Base-by-base conservation (phyloP, 2,797 vertebrate genomes). In the Simalia tracyae region DNA sequence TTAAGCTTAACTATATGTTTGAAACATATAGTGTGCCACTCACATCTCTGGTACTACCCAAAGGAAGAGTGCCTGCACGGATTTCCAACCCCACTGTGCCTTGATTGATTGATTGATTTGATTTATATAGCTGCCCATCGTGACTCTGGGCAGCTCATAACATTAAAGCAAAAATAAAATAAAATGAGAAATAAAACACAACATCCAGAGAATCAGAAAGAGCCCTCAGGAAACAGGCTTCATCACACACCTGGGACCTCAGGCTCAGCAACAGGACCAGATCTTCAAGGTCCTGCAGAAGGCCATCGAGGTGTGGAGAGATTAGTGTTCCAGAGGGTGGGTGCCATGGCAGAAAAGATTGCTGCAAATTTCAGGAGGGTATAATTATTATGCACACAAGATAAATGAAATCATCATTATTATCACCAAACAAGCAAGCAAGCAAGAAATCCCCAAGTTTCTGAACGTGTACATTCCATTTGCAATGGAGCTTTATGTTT, bases 401-500 rank as follows among this genome's bases (percentile, higher is more conserved):
- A 76, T 76, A 36, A 76, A 76, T 76, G 68, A 31, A 76, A 76
- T 84, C 4, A 54, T 54, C 50, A 54, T 54, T 54, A 54, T 54
- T 54, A 54, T 54, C 50, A 54, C 50, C 50, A 54, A 54, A 68
- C 12, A 66, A 68, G 66, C 6, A 6, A 68, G 66, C 15, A n/a
- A 0, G 0, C 87, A 81, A 60, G 66, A 66, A 90, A 94, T 92
- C 91, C 91, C 66, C 72, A 24, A 92, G 31, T 46, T 87, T 92
- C 94, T 92, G 94, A 90, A 84, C 9, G 0, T 90, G 81, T 60
- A 76, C 90, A 94, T 91, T 50, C 90, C 84, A 57, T 90, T 94
- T 93, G 81, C 50, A 93, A 59, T 57, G 90, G 92, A 84, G 7
- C 22, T 57, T 2, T 56, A 95, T 85, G 95, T 46, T 92, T 88